Evolutionary conservation across 2,113 vertebrate genomes (phyloP).

Genomic region (Pelvicachromis taeniatus): DNA sequence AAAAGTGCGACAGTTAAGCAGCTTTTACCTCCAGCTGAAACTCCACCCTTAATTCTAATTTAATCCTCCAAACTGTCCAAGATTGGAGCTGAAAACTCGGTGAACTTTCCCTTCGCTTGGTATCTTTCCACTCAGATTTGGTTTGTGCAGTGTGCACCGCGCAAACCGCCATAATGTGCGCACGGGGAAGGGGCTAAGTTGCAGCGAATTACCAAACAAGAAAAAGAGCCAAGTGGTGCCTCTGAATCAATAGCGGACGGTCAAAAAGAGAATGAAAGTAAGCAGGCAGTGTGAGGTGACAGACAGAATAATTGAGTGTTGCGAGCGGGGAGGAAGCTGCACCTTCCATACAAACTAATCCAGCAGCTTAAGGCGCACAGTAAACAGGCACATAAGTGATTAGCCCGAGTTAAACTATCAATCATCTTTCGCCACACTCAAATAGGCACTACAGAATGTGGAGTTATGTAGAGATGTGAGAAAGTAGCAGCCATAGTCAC

Average conservation of each 20-base stretch:
- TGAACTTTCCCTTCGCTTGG: neutral
- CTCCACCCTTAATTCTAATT: slow-evolving; percentile 1
- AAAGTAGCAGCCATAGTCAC: slow-evolving; percentile 73
- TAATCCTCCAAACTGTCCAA: slow-evolving; percentile 1
- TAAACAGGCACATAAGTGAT: slow-evolving; percentile 45
- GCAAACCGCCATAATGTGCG: neutral
- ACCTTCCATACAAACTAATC: slow-evolving; percentile 41
- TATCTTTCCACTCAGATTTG: neutral
- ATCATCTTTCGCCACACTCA: slow-evolving; percentile 40
- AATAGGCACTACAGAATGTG: slow-evolving; percentile 20
- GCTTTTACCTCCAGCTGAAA: slow-evolving; percentile 19
- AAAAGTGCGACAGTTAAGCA: slow-evolving; percentile 1
- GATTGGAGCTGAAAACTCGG: neutral
- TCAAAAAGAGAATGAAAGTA: neutral
- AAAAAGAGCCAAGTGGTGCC: neutral
- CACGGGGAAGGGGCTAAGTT: neutral
- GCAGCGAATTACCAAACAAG: neutral
- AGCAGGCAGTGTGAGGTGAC: slow-evolving; percentile 31
- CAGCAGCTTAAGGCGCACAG: slow-evolving; percentile 21
- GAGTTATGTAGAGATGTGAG: slow-evolving; percentile 75
- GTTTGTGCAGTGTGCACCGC: neutral
- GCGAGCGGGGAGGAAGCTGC: slow-evolving; percentile 6
- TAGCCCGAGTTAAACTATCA: slow-evolving; percentile 49
- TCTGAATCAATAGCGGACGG: slow-evolving; percentile 15
- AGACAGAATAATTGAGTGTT: slow-evolving; percentile 31